These are phyloP conservation scores for Eupelmus urozonus DNA, from an alignment of 2,888 invertebrate species.

Conservation along the genomic window DNA sequence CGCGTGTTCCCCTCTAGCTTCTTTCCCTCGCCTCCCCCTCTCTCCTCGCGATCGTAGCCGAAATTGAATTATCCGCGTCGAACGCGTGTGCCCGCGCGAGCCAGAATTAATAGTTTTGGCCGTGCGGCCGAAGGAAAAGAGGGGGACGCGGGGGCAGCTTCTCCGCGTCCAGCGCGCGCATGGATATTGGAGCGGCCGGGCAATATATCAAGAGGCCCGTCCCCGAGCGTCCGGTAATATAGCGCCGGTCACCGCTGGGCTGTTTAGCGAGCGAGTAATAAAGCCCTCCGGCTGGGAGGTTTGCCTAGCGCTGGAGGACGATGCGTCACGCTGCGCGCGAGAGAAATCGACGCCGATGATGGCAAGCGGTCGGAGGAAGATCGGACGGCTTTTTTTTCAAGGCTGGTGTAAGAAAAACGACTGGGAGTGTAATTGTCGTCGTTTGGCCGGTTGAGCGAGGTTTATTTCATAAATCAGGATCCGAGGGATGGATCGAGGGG, in stretches of 20 bases:
- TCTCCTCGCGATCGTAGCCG: slow-evolving; percentile 3
- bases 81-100: slow-evolving; percentile 59
- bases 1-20: not conserved
- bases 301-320: too few relatives aligned
- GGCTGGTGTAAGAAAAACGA: too few relatives aligned
- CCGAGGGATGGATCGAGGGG: too few relatives aligned
- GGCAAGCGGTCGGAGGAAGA: too few relatives aligned
- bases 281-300: slow-evolving; percentile 61
- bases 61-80: slow-evolving; percentile 71
- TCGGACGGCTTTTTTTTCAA: too few relatives aligned
- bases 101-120: slow-evolving; percentile 73
- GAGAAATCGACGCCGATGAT: not conserved
- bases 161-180: slow-evolving; percentile 21
- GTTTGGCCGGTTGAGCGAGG: too few relatives aligned
- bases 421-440: too few relatives aligned
- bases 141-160: slow-evolving; percentile 30
- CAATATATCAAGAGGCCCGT: slow-evolving; percentile 70
- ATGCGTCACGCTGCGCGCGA: slow-evolving; percentile 2
- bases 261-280: slow-evolving; percentile 69
- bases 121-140: slow-evolving; percentile 64
- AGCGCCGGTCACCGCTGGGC: slow-evolving; percentile 66
- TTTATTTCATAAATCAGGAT: too few relatives aligned
- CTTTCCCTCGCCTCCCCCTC: not conserved
- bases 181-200: slow-evolving; percentile 68
- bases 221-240: slow-evolving; percentile 68